Conservation (phyloP, 1,140 invertebrate genomes). For the Rhyzopertha dominica region DNA sequence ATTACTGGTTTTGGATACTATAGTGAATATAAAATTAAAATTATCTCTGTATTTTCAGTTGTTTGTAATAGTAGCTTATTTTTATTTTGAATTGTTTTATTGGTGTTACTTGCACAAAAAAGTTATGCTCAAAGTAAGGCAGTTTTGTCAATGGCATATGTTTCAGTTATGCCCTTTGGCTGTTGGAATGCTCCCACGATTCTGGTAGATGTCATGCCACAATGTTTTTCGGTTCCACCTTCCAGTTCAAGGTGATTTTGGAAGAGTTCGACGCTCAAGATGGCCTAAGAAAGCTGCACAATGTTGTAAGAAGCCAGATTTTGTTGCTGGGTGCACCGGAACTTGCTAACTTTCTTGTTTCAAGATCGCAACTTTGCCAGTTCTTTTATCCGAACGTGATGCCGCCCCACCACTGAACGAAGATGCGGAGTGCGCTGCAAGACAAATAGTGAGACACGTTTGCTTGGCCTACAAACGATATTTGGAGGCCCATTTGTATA, state of each 20-base stretch:
- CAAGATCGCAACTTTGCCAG: constrained; percentile 77
- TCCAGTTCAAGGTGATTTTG: constrained; percentile 85
- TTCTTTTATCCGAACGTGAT: constrained; percentile 67
- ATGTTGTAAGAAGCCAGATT: constrained; percentile 64
- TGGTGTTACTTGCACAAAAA: too few species aligned
- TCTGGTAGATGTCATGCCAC: constrained; percentile 93
- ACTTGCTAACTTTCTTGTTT: constrained; percentile 24
- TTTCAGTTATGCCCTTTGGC: constrained; percentile 83
- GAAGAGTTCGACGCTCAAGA: constrained; percentile 88
- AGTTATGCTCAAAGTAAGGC: too few species aligned
- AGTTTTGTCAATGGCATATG: too few species aligned
- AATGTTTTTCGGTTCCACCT: constrained; percentile 94
- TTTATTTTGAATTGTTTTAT: constrained; percentile 12
- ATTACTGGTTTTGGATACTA: too few species aligned
- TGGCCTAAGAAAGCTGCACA: constrained; percentile 87
- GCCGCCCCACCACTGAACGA: constrained; percentile 64
- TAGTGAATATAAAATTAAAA: not conserved
- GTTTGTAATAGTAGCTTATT: not conserved
- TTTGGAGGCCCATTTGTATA: constrained; percentile 84
- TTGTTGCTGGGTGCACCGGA: not conserved
- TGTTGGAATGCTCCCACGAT: constrained; percentile 92
- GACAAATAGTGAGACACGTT: constrained; percentile 91
- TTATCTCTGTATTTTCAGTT: not conserved
- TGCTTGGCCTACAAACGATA: constrained; percentile 87
- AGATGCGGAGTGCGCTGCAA: constrained; percentile 85